These are phyloP conservation scores for Cyprinodon tularosa DNA, from an alignment of 2,113 vertebrate genomes.

Conservation along the genomic window DNA sequence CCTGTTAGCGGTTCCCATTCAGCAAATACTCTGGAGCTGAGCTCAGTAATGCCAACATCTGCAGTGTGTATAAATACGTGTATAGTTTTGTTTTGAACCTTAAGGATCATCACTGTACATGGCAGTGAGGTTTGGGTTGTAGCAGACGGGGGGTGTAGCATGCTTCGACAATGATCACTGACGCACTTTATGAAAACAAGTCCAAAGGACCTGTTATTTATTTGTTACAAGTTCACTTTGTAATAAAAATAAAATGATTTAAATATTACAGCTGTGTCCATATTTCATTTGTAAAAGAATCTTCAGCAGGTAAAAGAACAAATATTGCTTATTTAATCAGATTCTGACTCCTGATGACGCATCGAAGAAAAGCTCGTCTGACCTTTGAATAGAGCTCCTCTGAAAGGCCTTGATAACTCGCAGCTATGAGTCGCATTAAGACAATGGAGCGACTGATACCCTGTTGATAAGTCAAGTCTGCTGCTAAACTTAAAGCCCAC, in stretches of 20 bases:
- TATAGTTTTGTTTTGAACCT: conserved; percentile 20
- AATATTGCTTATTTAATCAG: not conserved
- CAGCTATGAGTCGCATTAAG: conserved; percentile 5
- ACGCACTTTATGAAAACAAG: conserved; percentile 73
- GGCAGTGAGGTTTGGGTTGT: not conserved
- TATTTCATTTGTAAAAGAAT: not conserved
- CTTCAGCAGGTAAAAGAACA: not conserved
- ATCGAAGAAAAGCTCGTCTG: not conserved
- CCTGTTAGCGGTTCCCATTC: conserved; percentile 14
- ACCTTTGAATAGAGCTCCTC: conserved; percentile 3
- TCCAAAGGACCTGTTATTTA: conserved; percentile 72
- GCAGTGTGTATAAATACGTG: not conserved
- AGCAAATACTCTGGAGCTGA: conserved; percentile 22
- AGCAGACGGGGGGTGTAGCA: conserved; percentile 55
- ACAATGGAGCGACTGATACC: not conserved
- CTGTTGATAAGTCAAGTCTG: not conserved
- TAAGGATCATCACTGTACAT: conserved; percentile 35
- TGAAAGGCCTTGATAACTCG: not conserved
- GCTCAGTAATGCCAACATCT: conserved; percentile 23
- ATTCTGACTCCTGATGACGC: conserved; percentile 24
- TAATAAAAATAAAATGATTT: conserved; percentile 67
- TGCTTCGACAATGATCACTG: conserved; percentile 47
- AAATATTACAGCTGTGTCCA: conserved; percentile 7
- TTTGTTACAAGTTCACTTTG: conserved; percentile 50
- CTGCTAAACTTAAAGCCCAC: not conserved